Base-by-base conservation (phyloP, 2,888 invertebrate genomes). In the Trisateles emortualis region DNA sequence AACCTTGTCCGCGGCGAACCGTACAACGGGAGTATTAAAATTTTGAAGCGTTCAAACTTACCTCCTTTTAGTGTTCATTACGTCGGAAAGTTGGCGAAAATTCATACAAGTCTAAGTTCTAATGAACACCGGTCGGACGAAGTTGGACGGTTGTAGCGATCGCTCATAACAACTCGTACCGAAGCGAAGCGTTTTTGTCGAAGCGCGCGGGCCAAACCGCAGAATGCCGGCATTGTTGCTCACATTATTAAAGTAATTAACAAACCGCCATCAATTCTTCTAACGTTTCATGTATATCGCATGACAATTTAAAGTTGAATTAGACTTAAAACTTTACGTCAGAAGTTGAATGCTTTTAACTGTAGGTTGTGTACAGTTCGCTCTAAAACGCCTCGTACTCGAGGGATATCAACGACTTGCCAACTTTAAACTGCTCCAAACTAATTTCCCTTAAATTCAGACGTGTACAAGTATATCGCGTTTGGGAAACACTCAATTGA, bases 21-120 rank as follows among this genome's bases (percentile, higher is more conserved):
- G 75, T 68, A 62, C 68, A 58, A 68, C 67, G 71, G 72, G 78
- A 63, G 87, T 89, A 90, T 90, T 91, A 90, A 90, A 91, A 90
- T 91, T 88, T 8, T 90, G 87, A 90, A 91, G 87, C 88, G 87
- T 81, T 87, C 79, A 84, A 90, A 90, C 88, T 92, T 90, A 78
- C 79, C 87, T 87, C 87, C 90, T 90, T 88, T 90, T 90, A 90
- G 88, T 90, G 89, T 90, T 92, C 90, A 90, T 92, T 90, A 92
- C 86, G 83, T 79, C 50, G 85, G 85, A 87, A 90, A 92, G 91
- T 91, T 91, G 84, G 78, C 80, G 85, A 86, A 91, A 90, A 90
- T 90, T 90, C 91, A 90, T 85, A 82, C 87, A 88, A 88, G 89
- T 87, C 84, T 84, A 90, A 91, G 85, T 91, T 91, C 90, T 92